Evolutionary conservation across 2,797 vertebrate genomes (phyloP), one percentile per base, ranked within the genome.

Genomic region (Halcyon badia): DNA sequence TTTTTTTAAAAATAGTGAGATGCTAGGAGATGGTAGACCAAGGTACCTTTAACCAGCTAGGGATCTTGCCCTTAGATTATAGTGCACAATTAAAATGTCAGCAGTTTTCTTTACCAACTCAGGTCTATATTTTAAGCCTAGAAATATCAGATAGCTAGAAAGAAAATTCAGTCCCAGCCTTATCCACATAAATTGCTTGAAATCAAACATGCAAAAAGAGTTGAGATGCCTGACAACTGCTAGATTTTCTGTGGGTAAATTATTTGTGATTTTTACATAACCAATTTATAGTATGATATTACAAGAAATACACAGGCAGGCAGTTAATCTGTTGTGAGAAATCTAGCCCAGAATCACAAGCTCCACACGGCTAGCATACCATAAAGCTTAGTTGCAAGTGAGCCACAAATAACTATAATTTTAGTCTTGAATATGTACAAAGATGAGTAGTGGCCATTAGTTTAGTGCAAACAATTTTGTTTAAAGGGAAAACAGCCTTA

Each of bases 391-490:
- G 96, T 95, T 92, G 93, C 91, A 80, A 95, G 81, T 11, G 70
- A 96, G 94, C 91, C 77, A 86, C 91, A 73, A 77, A 56, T 56
- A 44, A 61, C 83, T 97, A 11, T 83, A 93, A 95, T 98, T 95
- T 94, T 94, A 79, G 77, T 95, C 83, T 51, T 65, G 83, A 82
- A 72, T 93, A 18, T 19, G 85, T 78, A 90, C 84, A 84, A 88
- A 95, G 94, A 96, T 91, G 90, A 97, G 87, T 96, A 96, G 93
- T 61, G 68, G 91, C 95, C 95, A 70, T 14, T 88, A 95, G 96
- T 80, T 96, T 97, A 87, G 83, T 75, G 91, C 94, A 97, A 97
- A 96, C 94, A 94, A 28, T 79, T 94, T 93, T 95, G 96, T 96
- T 97, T 95, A 87, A 94, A 93, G 91, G 83, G 86, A 93, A 97